Base-by-base conservation (phyloP, 2,113 vertebrate species). In the Oceanites oceanicus region DNA sequence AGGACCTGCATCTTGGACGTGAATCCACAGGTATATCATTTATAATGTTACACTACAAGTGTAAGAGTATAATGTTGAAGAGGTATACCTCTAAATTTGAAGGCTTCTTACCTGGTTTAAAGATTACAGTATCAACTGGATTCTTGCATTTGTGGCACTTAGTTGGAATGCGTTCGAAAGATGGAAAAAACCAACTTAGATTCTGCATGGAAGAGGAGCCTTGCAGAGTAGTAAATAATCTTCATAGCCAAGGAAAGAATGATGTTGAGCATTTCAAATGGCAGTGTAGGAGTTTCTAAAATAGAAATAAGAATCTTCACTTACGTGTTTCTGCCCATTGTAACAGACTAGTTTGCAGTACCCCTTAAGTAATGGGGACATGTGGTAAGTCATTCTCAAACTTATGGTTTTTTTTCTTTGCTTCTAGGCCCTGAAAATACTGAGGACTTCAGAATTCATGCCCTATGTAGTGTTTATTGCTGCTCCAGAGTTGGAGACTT, bases 401-500 rank as follows among this genome's bases (percentile, higher is more conserved):
- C 26, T n/a, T 63, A 2, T 10, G 8, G 1, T 36, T 7, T 2
- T 77, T 78, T 75, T 75, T 56, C 63, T 91, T 96, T 97, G 22
- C 95, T 27, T 79, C 8, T 97, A 99, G 99, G 99, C 99, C 32
- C 98, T 99, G 90, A 99, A 99, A 98, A 98, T 99, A 80, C 97
- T 99, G 96, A 98, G 99, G 97, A 99, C 99, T 22, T 98, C 99
- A 7, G 99, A 99, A 97, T 99, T 99, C 92, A 99, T 99, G 99
- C 99, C 99, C 45, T 99, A 99, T 19, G 99, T 99, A 55, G 99
- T 99, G 53, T 99, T 99, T 67, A 99, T 99, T 86, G 99, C 99
- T 88, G 99, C 99, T 96, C 99, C 99, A 7, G 99, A 99, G 79
- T 93, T 99, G 86, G 99, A 99, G 92, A 99, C 98, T 2, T 86